These are phyloP conservation scores for Muscicapa adusta DNA, from an alignment of 2,113 vertebrate genomes.

Conservation along the genomic window DNA sequence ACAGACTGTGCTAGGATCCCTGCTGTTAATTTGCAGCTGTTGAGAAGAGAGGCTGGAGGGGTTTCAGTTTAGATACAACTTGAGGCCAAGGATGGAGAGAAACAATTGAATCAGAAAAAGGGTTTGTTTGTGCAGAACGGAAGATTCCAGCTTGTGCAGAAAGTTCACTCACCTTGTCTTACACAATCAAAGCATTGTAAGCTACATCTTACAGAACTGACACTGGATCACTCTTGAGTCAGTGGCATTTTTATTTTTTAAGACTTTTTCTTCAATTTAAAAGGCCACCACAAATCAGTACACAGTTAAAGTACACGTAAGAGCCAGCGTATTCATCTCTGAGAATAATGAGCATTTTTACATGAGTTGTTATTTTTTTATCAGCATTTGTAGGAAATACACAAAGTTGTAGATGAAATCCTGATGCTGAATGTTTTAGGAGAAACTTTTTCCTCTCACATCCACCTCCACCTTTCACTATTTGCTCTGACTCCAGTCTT, in stretches of 20 bases:
- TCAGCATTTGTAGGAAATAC: not conserved
- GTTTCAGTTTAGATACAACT: not conserved
- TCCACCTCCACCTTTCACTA: not conserved
- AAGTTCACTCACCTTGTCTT: not conserved
- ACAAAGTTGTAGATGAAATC: not conserved
- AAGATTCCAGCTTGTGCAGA: not conserved
- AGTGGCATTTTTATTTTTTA: not conserved
- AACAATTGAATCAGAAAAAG: not conserved
- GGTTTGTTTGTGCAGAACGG: not conserved
- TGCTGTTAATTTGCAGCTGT: slow-evolving; percentile 21
- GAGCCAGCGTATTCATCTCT: not conserved
- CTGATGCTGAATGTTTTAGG: not conserved
- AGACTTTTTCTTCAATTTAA: not conserved
- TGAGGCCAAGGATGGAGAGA: not conserved
- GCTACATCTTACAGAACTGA: not conserved
- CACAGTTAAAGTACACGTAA: not conserved
- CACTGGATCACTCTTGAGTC: not conserved
- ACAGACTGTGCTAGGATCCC: not conserved
- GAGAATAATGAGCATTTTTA: not conserved
- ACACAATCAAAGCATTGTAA: not conserved
- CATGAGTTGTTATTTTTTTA: not conserved
- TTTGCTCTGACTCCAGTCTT: not conserved
- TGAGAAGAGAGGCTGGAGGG: not conserved
- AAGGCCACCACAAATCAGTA: not conserved
- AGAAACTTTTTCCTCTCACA: not conserved